Percentiles rank a stretch among this genome's conserved stretches.
Evolutionary conservation across 1,140 invertebrate genomes (phyloP).

Genomic region (Drosophila athabasca): DNA sequence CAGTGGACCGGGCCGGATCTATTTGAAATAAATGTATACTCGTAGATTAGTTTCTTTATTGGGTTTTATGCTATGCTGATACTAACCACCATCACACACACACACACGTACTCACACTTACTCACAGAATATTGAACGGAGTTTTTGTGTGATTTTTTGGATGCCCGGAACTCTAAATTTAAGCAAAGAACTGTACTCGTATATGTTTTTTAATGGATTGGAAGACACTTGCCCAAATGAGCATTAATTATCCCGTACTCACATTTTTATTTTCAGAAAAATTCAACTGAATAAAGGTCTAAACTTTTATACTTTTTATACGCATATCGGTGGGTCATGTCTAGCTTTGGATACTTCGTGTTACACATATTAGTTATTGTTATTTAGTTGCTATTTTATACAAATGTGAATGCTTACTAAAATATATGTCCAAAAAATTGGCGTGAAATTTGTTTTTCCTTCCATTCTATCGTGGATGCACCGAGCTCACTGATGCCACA

Average conservation of each 20-base stretch:
- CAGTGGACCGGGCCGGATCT: constrained; percentile 49
- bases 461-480: too few species aligned
- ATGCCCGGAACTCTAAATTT: too few species aligned
- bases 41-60: constrained; percentile 33
- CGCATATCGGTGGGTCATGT: constrained; percentile 73
- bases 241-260: constrained; percentile 11
- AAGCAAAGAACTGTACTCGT: not conserved
- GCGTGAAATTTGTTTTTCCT: not conserved
- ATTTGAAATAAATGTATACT: constrained; percentile 54
- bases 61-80: constrained; percentile 14
- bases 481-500: too few species aligned
- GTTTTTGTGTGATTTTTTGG: too few species aligned
- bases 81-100: constrained; percentile 23
- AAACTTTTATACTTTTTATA: constrained; percentile 64
- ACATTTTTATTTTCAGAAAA: constrained; percentile 72
- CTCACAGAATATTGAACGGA: not conserved
- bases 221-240: not conserved
- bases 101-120: constrained; percentile 2
- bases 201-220: not conserved
- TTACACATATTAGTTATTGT: constrained; percentile 61
- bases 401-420: constrained; percentile 55
- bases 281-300: constrained; percentile 63
- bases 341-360: constrained; percentile 68
- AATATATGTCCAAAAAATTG: constrained; percentile 28
- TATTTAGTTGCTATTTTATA: constrained; percentile 77